Conservation (phyloP, 2,113 vertebrate genomes). For the Daubentonia madagascariensis region DNA sequence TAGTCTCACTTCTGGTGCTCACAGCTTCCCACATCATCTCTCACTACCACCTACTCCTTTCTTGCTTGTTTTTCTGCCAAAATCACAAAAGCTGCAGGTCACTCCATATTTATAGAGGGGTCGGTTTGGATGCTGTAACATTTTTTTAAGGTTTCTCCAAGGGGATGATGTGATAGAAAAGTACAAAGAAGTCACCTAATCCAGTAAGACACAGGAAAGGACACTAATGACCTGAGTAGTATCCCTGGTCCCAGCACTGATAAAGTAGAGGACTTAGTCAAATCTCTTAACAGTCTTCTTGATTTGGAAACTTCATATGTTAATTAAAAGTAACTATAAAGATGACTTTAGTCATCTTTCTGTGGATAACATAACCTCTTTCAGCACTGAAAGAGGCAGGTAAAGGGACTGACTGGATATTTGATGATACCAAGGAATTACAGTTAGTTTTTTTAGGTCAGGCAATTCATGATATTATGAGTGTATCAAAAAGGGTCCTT, state of each 20-base stretch:
- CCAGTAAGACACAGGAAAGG: neutral
- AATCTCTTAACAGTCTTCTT: neutral
- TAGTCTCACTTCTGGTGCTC: neutral
- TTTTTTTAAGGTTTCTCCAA: neutral
- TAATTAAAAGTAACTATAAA: constrained; percentile 10
- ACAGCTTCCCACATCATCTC: neutral
- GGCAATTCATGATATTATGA: neutral
- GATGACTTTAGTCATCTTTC: neutral
- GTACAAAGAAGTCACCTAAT: neutral
- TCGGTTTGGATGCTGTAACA: neutral
- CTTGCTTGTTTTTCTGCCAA: neutral
- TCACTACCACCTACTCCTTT: neutral
- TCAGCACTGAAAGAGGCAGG: neutral
- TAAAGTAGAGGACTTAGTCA: neutral
- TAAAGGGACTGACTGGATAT: neutral
- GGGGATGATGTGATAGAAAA: neutral
- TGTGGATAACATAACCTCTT: no score
- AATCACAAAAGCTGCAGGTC: neutral
- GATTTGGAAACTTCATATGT: neutral
- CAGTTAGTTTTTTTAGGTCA: neutral
- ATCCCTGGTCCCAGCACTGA: neutral
- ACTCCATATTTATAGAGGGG: neutral
- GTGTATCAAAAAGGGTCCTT: neutral
- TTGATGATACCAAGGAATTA: neutral
- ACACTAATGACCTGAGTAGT: neutral